Conservation (phyloP, 2,797 vertebrate genomes). For the Lagorchestes hirsutus region DNA sequence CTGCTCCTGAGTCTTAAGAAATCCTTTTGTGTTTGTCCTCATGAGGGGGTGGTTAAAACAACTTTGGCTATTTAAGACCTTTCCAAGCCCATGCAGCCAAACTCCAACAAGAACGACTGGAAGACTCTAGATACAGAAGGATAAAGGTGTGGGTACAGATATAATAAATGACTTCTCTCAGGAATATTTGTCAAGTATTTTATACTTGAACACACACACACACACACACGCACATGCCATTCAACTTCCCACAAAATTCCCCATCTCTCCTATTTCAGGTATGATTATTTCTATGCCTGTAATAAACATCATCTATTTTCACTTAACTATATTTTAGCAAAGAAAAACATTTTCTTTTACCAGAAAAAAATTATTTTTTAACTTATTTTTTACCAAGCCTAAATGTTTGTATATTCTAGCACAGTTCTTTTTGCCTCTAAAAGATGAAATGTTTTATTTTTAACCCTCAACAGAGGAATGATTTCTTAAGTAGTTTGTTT, state of each 20-base stretch:
- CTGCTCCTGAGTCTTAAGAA: conserved; percentile 80
- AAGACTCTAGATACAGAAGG: conserved; percentile 52
- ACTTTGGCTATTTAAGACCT: conserved; percentile 74
- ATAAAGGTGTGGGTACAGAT: conserved; percentile 67
- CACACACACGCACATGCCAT: background rate
- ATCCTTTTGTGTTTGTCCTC: conserved; percentile 56
- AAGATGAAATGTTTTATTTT: conserved; percentile 46
- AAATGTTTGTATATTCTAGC: conserved; percentile 55
- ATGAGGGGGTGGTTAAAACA: conserved; percentile 66
- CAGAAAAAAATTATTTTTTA: conserved; percentile 61
- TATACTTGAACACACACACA: conserved; percentile 79
- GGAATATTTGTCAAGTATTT: conserved; percentile 58
- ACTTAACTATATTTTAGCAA: conserved; percentile 81
- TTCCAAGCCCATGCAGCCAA: conserved; percentile 55
- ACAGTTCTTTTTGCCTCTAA: conserved; percentile 62
- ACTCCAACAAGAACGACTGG: conserved; percentile 43
- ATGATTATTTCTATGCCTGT: conserved; percentile 55
- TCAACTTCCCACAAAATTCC: conserved; percentile 48
- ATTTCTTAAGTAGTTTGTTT: conserved; percentile 14
- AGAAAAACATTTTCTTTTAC: conserved; percentile 30
- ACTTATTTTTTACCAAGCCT: conserved; percentile 21
- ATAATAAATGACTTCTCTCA: conserved; percentile 62
- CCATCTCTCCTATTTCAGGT: conserved; percentile 61
- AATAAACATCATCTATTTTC: conserved; percentile 60
- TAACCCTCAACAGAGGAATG: conserved; percentile 56